Percentiles rank a stretch among this genome's conserved stretches.
phyloP scores from a whole-genome alignment of 2,888 invertebrate genomes.

The Dimorphilus gyrociliatus region DNA sequence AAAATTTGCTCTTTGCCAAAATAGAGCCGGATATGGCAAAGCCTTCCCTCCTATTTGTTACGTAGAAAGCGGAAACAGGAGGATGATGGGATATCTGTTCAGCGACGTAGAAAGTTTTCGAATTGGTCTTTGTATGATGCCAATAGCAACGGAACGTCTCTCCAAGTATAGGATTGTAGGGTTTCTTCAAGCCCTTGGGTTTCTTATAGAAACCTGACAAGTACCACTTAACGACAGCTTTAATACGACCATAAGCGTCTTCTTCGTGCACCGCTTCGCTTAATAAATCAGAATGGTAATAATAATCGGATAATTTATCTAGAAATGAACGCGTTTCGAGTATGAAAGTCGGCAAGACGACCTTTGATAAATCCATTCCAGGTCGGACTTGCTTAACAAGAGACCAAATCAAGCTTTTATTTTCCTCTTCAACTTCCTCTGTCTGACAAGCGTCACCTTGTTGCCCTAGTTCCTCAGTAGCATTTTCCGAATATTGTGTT shows the following conservation, averaged over 20 bases:
- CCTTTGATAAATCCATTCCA: slow-evolving; percentile 85
- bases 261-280: slow-evolving; percentile 61
- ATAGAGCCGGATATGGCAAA: slow-evolving; percentile 77
- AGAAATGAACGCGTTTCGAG: slow-evolving; percentile 80
- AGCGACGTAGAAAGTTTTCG: slow-evolving; percentile 73
- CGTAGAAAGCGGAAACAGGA: slow-evolving; percentile 77
- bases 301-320: slow-evolving; percentile 79
- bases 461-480: slow-evolving; percentile 44
- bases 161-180: slow-evolving; percentile 83
- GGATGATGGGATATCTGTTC: slow-evolving; percentile 93
- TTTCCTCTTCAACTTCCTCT: slow-evolving; percentile 80
- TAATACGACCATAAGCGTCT: slow-evolving; percentile 77
- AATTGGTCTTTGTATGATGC: slow-evolving; percentile 57
- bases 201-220: slow-evolving; percentile 81
- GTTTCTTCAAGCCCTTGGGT: slow-evolving; percentile 83
- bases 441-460: slow-evolving; percentile 48
- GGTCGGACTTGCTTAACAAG: slow-evolving; percentile 82
- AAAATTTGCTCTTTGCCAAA: slow-evolving; percentile 81
- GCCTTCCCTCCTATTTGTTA: slow-evolving; percentile 80
- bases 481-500: slow-evolving; percentile 46
- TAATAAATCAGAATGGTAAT: slow-evolving; percentile 78
- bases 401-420: slow-evolving; percentile 84
- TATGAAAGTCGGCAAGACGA: slow-evolving; percentile 82
- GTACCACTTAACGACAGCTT: slow-evolving; percentile 69
- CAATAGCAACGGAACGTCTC: slow-evolving; percentile 82